A percentile compares a stretch with the other conserved stretches of the same genome.
phyloP scores from a whole-genome alignment of 30 jellyfish, hydroid and myxozoan genomes.

The Haliclystus octoradiatus region DNA sequence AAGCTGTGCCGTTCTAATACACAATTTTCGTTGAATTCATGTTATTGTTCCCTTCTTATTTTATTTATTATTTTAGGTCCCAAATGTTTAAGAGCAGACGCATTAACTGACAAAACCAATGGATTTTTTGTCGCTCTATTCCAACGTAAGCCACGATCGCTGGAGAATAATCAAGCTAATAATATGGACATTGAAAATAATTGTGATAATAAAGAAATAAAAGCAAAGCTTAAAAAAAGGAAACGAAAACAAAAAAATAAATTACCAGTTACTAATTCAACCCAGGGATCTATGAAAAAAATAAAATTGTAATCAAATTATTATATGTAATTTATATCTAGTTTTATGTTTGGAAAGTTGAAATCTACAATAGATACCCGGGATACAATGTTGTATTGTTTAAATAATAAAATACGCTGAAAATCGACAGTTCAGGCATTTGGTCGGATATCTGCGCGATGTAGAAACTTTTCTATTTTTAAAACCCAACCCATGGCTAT shows the following conservation, averaged over 20 bases:
- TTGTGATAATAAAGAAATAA: not conserved
- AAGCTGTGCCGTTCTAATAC: no score
- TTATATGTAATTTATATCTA: no score
- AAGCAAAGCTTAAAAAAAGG: not conserved
- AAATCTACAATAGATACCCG: no score
- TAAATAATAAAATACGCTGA: no score
- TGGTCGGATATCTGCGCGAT: no score
- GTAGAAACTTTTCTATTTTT: no score
- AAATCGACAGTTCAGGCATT: no score
- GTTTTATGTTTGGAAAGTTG: no score
- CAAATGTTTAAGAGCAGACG: constrained; percentile 70
- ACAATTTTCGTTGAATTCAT: not conserved
- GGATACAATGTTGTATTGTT: no score
- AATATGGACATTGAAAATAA: not conserved
- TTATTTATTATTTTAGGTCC: constrained; percentile 23
- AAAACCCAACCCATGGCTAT: no score
- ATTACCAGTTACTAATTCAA: not conserved
- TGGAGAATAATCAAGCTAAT: not conserved
- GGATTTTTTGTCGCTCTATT: constrained; percentile 90
- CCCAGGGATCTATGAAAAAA: no score
- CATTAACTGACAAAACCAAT: constrained; percentile 58
- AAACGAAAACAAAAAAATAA: not conserved
- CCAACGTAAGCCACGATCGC: constrained; percentile 20
- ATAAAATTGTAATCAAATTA: no score
- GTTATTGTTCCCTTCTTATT: not conserved